Evolutionary conservation across 2,797 vertebrate genomes (phyloP).

Genomic region (Dendrocincla fuliginosa): DNA sequence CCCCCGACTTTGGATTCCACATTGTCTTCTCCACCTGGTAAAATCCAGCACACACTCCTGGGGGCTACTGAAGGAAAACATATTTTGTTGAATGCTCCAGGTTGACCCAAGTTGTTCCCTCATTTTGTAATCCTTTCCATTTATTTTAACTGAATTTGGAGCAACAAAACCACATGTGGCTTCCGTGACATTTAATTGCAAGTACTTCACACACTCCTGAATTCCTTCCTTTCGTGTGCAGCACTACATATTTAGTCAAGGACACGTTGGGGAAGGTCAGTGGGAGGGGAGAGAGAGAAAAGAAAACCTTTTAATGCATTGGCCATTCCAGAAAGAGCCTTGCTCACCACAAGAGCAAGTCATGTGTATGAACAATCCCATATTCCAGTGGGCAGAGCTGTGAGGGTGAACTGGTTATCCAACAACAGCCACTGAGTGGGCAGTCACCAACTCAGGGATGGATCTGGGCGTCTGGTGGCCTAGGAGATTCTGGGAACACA

Average conservation of each 20-base stretch:
- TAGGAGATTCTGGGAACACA: not conserved
- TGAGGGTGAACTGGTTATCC: not conserved
- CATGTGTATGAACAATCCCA: not conserved
- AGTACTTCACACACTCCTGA: slow-evolving; percentile 52
- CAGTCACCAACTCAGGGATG: not conserved
- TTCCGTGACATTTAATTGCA: slow-evolving; percentile 63
- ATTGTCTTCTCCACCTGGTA: not conserved
- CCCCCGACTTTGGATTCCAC: not conserved
- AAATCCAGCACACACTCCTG: not conserved
- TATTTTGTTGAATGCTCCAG: slow-evolving; percentile 26
- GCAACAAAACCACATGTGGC: slow-evolving; percentile 64
- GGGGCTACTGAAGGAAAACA: slow-evolving; percentile 38
- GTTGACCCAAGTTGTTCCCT: slow-evolving; percentile 50
- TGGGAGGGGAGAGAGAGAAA: not conserved
- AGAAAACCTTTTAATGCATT: not conserved
- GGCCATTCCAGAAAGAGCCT: not conserved
- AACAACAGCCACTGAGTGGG: not conserved
- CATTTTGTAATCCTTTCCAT: slow-evolving; percentile 63
- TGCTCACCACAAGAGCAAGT: slow-evolving; percentile 8
- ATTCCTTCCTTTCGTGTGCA: slow-evolving; percentile 64
- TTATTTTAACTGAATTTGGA: slow-evolving; percentile 58
- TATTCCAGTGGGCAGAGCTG: not conserved
- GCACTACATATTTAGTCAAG: slow-evolving; percentile 20
- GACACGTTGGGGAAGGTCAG: slow-evolving; percentile 25
- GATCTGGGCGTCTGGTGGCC: not conserved